Evolutionary conservation across 2,797 vertebrate genomes (phyloP).

Genomic region (Coregonus sp.): DNA sequence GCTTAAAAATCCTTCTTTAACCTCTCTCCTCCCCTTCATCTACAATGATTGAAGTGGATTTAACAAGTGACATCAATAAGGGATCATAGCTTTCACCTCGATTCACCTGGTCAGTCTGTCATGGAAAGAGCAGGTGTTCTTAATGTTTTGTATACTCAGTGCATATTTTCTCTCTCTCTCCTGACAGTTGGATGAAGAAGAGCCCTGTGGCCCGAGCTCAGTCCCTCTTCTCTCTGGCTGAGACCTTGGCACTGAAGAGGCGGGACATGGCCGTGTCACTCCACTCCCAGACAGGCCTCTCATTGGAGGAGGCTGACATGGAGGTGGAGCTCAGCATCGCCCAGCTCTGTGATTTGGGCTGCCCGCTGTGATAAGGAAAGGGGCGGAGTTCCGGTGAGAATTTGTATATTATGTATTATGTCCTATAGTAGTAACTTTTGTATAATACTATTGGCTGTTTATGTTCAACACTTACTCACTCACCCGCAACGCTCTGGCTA

Average conservation of each 20-base stretch:
- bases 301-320: conserved; percentile 56
- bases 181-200: conserved; percentile 79
- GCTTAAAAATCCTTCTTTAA: too few relatives aligned
- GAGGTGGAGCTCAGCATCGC: conserved; percentile 81
- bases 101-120: too few relatives aligned
- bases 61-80: too few relatives aligned
- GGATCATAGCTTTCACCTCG: too few relatives aligned
- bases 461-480: too few relatives aligned
- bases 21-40: too few relatives aligned
- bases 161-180: neutral
- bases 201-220: conserved; percentile 75
- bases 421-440: neutral
- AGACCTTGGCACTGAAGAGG: conserved; percentile 73
- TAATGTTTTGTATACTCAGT: too few relatives aligned
- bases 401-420: neutral
- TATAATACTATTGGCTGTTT: neutral
- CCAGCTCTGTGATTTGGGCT: conserved; percentile 82
- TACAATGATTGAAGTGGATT: too few relatives aligned
- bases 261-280: conserved; percentile 67
- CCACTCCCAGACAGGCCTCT: conserved; percentile 62
- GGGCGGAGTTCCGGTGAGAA: conserved; percentile 76
- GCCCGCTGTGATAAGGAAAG: conserved; percentile 78
- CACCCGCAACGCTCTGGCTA: too few relatives aligned
- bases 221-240: conserved; percentile 77
- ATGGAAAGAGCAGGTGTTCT: too few relatives aligned